phyloP scores from a whole-genome alignment of 2,888 invertebrate genomes.

The Dilophus febrilis region DNA sequence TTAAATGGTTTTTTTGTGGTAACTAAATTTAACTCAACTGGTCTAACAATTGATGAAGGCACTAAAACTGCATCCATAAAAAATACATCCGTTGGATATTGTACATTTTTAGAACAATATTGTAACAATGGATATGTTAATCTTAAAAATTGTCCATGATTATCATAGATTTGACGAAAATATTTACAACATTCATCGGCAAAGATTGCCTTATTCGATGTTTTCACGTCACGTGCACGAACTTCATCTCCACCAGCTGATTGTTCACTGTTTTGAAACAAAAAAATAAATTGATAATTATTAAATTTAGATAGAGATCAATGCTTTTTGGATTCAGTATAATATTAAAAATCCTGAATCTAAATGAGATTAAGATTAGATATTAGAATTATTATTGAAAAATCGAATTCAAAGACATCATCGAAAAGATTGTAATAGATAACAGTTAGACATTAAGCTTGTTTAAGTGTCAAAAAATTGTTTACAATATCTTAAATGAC shows the following conservation, averaged over 20 bases:
- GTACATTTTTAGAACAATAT: conserved; percentile 22
- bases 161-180: conserved; percentile 50
- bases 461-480: too few relatives aligned
- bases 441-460: too few relatives aligned
- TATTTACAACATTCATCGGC: conserved; percentile 49
- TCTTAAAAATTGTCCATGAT: conserved; percentile 50
- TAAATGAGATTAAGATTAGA: too few relatives aligned
- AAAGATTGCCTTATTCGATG: conserved; percentile 33
- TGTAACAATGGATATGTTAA: conserved; percentile 54
- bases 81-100: conserved; percentile 62
- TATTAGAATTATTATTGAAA: too few relatives aligned
- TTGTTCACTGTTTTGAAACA: conserved; percentile 4
- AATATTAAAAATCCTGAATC: too few relatives aligned
- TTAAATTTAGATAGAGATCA: background rate
- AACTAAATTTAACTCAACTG: conserved; percentile 22
- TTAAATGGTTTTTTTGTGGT: too few relatives aligned
- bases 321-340: too few relatives aligned
- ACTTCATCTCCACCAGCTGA: conserved; percentile 5
- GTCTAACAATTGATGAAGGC: conserved; percentile 71
- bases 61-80: conserved; percentile 76
- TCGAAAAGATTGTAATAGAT: too few relatives aligned
- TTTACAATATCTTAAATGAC: too few relatives aligned
- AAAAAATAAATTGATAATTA: background rate
- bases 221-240: conserved; percentile 12
- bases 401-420: too few relatives aligned